Evolutionary conservation across 2,888 invertebrate species (phyloP), one percentile per base, ranked within the genome.

Genomic region (Ceratothoa steindachneri): DNA sequence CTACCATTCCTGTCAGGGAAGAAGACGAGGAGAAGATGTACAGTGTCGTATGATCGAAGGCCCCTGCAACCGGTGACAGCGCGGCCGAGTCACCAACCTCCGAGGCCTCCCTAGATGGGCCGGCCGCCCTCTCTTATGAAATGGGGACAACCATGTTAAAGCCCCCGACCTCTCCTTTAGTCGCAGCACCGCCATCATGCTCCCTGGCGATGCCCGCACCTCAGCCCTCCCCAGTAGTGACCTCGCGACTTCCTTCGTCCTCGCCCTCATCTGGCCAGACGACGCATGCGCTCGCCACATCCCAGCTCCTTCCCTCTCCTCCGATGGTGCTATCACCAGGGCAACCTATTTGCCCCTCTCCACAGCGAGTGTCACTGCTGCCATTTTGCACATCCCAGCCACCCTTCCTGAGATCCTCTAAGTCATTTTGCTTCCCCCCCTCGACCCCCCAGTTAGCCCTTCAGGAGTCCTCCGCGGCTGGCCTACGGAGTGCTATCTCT

Each of bases 1-100:
- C 90, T 77, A 91, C 91, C 67, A 89, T 90, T 60, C 90, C 91
- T 7, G 86, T 92, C 78, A 90, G 90, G 77, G 90, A 92, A 82
- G 93, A 93, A 81, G 90, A 90, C 52, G 76, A 77, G 30, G 76
- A 79, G 12, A 73, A 77, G 64, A 60, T 73, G 31, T 72, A 72
- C 31, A 67, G 53, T 24, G 69, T 74, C n/a, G 72, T 69, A 73
- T 73, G 73, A 76, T 71, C 60, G 15, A 52, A 64, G 30, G 28
- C 69, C 29, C 22, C 41, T 69, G 67, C 28, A 31, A 31, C 27
- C 27, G 30, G 29, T n/a, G 19, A 2, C 24, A 7, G 28, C n/a
- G 31, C 29, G 22, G 4, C 30, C 30, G 30, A 28, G 29, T 12
- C 72, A 31, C 41, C 67, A 30, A 28, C 29, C 22, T 24, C 29